These are phyloP conservation scores for Cartodere bifasciata DNA, from an alignment of 2,888 invertebrate genomes.

Conservation along the genomic window DNA sequence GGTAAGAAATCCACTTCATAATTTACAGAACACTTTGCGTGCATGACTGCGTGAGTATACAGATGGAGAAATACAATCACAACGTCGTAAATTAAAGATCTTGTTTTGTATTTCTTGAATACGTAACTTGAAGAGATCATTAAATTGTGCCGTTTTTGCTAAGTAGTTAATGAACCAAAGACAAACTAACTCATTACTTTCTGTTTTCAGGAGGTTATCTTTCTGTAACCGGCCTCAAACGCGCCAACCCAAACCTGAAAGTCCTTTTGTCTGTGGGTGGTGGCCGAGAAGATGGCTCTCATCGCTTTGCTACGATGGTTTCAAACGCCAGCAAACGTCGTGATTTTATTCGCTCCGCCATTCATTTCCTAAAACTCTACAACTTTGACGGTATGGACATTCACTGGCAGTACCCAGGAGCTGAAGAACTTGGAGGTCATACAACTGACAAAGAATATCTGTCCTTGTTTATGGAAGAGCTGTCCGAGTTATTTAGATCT, in stretches of 20 bases:
- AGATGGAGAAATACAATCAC: too few relatives aligned
- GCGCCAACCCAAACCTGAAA: slow-evolving; percentile 51
- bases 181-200: too few relatives aligned
- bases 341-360: slow-evolving; percentile 50
- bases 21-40: not conserved
- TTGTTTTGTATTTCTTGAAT: too few relatives aligned
- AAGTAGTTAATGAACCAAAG: too few relatives aligned
- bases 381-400: slow-evolving; percentile 74
- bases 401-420: slow-evolving; percentile 63
- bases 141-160: too few relatives aligned
- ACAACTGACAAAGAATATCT: slow-evolving; percentile 36
- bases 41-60: too few relatives aligned
- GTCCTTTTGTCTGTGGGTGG: slow-evolving; percentile 65
- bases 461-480: slow-evolving; percentile 39
- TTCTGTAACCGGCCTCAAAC: slow-evolving; percentile 54
- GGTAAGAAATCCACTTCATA: slow-evolving; percentile 34
- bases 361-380: slow-evolving; percentile 50
- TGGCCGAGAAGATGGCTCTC: slow-evolving; percentile 44
- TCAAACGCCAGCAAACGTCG: slow-evolving; percentile 40
- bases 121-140: too few relatives aligned
- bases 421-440: slow-evolving; percentile 35
- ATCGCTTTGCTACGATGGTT: slow-evolving; percentile 51
- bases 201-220: slow-evolving; percentile 60
- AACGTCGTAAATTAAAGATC: too few relatives aligned
- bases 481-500: slow-evolving; percentile 45